phyloP scores from a whole-genome alignment of 2,797 vertebrate genomes.

The Florisuga fusca region DNA sequence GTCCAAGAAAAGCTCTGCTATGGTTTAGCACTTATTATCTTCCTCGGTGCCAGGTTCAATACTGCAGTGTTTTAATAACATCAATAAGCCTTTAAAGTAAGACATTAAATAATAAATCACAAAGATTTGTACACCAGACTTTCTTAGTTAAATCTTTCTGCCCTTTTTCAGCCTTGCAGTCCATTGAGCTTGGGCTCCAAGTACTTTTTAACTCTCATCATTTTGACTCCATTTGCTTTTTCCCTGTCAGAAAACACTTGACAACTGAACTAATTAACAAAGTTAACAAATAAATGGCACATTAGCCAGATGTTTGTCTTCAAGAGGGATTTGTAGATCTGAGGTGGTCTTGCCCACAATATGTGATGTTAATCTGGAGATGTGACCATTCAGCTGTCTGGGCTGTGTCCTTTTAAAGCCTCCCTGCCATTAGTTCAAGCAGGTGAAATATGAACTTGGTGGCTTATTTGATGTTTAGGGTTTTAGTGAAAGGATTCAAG shows the following conservation, averaged over 20 bases:
- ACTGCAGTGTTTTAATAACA: background rate
- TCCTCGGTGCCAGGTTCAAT: background rate
- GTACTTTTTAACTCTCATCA: background rate
- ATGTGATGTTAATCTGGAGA: background rate
- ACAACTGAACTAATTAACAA: background rate
- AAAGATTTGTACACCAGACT: rapidly evolving
- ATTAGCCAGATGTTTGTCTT: background rate
- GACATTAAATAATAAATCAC: background rate
- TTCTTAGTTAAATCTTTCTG: background rate
- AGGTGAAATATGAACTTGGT: background rate
- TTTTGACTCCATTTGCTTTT: background rate
- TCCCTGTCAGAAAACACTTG: background rate
- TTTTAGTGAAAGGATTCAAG: background rate
- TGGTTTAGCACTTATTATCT: background rate
- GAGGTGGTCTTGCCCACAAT: background rate
- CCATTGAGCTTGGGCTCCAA: background rate
- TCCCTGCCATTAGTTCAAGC: background rate
- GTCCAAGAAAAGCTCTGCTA: background rate
- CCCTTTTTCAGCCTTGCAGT: background rate
- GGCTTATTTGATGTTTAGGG: background rate
- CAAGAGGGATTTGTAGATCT: background rate
- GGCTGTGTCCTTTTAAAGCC: background rate
- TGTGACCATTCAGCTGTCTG: background rate
- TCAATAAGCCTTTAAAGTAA: background rate
- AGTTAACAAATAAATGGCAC: background rate